A percentile compares a stretch with the other conserved stretches of the same genome.
phyloP scores from a whole-genome alignment of 2,888 invertebrate genomes.

The Eucriotettix oculatus region DNA sequence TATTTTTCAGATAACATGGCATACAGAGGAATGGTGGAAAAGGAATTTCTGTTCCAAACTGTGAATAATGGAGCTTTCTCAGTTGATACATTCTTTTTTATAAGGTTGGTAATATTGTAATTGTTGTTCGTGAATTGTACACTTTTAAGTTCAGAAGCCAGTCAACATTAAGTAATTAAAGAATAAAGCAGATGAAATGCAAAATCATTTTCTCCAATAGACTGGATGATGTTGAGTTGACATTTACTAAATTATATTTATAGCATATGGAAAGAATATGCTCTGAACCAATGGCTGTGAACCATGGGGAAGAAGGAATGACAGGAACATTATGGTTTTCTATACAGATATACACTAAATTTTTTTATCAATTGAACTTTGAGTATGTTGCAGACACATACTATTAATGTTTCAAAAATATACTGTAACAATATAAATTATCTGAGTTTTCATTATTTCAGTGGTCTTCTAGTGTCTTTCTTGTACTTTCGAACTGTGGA shows the following conservation, averaged over 20 bases:
- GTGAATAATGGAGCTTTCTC: constrained; percentile 28
- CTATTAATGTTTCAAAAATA: too few relatives aligned
- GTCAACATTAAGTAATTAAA: not conserved
- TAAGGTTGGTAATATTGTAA: constrained; percentile 15
- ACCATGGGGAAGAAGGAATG: too few relatives aligned
- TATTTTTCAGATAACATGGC: constrained; percentile 20
- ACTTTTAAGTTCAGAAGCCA: not conserved
- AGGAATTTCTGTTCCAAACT: constrained; percentile 26
- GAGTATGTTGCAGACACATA: too few relatives aligned
- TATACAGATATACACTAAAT: too few relatives aligned
- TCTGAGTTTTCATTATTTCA: not conserved
- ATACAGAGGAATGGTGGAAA: constrained; percentile 24
- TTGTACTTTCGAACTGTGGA: constrained; percentile 66
- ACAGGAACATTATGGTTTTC: too few relatives aligned
- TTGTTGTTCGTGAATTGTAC: not conserved
- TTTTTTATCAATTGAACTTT: too few relatives aligned
- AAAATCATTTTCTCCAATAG: too few relatives aligned
- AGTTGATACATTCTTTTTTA: constrained; percentile 29
- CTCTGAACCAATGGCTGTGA: too few relatives aligned
- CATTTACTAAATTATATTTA: too few relatives aligned
- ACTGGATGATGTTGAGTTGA: too few relatives aligned
- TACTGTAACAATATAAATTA: not conserved
- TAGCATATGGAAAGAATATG: too few relatives aligned
- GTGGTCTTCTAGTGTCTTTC: constrained; percentile 70
- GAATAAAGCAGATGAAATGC: not conserved